phyloP scores from a whole-genome alignment of 2,888 invertebrate species.

The Sphinx pinastri region DNA sequence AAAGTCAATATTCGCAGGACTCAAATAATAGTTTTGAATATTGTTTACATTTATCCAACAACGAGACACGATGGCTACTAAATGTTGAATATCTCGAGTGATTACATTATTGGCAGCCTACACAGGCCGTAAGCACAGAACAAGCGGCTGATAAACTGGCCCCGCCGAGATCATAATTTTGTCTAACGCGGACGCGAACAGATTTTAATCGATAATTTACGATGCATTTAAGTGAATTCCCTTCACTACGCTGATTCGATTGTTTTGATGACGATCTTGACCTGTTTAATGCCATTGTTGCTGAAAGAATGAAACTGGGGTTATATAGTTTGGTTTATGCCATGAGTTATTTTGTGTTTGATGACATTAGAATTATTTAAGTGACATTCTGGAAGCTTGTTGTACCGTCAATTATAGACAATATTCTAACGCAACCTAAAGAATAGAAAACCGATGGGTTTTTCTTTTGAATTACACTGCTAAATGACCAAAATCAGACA shows the following conservation, averaged over 20 bases:
- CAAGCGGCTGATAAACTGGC: constrained; percentile 43
- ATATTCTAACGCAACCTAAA: too few relatives aligned
- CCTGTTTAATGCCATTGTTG: constrained; percentile 12
- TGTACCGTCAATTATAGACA: too few relatives aligned
- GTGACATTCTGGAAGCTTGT: too few relatives aligned
- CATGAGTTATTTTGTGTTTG: not conserved
- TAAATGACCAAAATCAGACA: too few relatives aligned
- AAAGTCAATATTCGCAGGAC: too few relatives aligned
- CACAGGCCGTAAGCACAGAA: constrained; percentile 27
- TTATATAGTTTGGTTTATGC: not conserved
- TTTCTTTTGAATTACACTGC: too few relatives aligned
- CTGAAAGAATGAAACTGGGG: constrained; percentile 2
- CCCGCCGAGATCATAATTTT: constrained; percentile 50
- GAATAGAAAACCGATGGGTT: too few relatives aligned
- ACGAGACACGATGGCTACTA: not conserved
- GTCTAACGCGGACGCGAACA: constrained; percentile 50
- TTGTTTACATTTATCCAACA: not conserved
- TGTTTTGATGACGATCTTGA: constrained; percentile 30
- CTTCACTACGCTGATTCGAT: constrained; percentile 43
- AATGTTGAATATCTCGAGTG: not conserved
- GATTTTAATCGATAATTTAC: constrained; percentile 61
- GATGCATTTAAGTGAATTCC: constrained; percentile 53
- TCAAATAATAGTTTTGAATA: not conserved
- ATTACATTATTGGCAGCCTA: constrained; percentile 31
- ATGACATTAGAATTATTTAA: not conserved